Percentiles rank a stretch among this genome's conserved stretches.
phyloP scores from a whole-genome alignment of 37 sponge, comb jelly and placozoan genomes.

The Agelas oroides region DNA sequence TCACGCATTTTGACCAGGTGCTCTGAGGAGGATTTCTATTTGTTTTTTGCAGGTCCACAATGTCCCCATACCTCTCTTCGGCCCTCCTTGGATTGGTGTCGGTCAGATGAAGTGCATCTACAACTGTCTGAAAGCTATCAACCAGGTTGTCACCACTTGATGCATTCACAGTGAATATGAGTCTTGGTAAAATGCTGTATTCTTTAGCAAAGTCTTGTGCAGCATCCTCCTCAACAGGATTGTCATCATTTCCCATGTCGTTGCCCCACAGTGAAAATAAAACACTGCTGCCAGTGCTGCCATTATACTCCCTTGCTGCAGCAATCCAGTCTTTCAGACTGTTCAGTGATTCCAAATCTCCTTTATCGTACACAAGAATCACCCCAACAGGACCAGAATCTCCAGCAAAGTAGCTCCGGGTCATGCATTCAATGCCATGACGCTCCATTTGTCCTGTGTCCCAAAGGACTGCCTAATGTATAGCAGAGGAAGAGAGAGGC shows the following conservation, averaged over 20 bases:
- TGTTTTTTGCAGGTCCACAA: too few relatives aligned
- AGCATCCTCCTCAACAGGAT: background rate
- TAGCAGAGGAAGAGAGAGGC: too few relatives aligned
- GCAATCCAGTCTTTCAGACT: conserved; percentile 24
- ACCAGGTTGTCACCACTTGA: too few relatives aligned
- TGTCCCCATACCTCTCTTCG: too few relatives aligned
- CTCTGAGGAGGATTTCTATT: too few relatives aligned
- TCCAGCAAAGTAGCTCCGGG: conserved; percentile 37
- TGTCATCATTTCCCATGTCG: background rate
- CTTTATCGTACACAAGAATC: conserved; percentile 30
- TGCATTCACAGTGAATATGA: too few relatives aligned
- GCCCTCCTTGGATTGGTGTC: too few relatives aligned
- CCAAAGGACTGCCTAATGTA: conserved; percentile 40
- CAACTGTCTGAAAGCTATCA: too few relatives aligned
- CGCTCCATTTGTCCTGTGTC: conserved; percentile 64
- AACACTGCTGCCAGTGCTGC: background rate
- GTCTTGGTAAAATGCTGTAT: background rate
- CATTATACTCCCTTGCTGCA: background rate
- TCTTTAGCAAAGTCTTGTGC: background rate
- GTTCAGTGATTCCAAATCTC: background rate
- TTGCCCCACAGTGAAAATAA: conserved; percentile 25
- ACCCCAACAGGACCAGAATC: background rate
- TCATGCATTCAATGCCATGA: conserved; percentile 13
- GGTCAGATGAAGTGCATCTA: too few relatives aligned
- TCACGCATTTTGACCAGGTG: too few relatives aligned